Evolutionary conservation across 1,140 invertebrate genomes (phyloP).

Genomic region (Dendrolimus punctatus): DNA sequence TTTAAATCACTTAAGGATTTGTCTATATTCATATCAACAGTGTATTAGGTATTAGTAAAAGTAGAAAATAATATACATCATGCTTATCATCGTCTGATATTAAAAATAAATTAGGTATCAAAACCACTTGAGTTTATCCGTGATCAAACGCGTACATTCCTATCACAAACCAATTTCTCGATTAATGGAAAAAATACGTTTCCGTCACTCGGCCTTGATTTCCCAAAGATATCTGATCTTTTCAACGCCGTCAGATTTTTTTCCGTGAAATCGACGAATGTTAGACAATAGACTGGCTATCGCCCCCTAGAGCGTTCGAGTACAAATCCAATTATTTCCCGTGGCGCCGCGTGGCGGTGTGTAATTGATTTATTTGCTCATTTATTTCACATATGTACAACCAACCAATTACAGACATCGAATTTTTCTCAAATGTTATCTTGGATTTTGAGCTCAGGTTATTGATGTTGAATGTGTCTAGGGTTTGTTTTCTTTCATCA

Average conservation of each 20-base stretch:
- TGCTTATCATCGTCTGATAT: too few species aligned
- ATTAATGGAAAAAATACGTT: too few species aligned
- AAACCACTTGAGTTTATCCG: too few species aligned
- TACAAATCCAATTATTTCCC: conserved; percentile 54
- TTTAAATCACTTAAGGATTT: too few species aligned
- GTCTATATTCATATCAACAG: too few species aligned
- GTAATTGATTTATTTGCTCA: conserved; percentile 62
- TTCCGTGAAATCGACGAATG: conserved; percentile 25
- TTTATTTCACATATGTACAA: conserved; percentile 24
- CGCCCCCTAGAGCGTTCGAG: conserved; percentile 33
- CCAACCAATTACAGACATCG: conserved; percentile 14
- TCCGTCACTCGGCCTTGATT: neutral
- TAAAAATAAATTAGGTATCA: too few species aligned
- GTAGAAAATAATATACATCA: too few species aligned
- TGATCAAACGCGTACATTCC: too few species aligned
- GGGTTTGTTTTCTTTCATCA: neutral
- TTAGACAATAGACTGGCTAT: conserved; percentile 43
- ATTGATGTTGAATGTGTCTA: too few species aligned
- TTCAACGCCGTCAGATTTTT: conserved; percentile 18
- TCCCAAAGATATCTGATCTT: conserved; percentile 12
- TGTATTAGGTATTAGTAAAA: too few species aligned
- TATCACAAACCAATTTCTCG: too few species aligned
- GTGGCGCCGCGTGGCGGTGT: conserved; percentile 36
- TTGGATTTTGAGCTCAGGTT: neutral
- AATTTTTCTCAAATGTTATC: conserved; percentile 8